Percentiles rank a stretch among this genome's conserved stretches.
Evolutionary conservation across 2,113 vertebrate genomes (phyloP).

Genomic region (Hyperopisus bebe): DNA sequence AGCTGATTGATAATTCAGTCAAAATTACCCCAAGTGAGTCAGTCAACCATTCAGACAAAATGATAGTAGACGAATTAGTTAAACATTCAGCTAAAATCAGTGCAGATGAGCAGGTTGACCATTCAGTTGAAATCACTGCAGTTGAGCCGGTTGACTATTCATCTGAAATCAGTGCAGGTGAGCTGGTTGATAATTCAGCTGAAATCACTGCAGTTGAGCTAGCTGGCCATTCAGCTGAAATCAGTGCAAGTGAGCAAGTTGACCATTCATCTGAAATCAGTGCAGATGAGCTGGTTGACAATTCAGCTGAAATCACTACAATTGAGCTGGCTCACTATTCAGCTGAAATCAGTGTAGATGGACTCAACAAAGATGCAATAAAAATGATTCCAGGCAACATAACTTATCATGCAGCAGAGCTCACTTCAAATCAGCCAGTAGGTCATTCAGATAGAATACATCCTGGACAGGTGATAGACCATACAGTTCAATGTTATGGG

Average conservation of each 20-base stretch:
- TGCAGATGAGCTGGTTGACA: accelerated
- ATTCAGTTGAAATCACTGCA: not conserved
- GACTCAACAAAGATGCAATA: not conserved
- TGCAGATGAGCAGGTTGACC: not conserved
- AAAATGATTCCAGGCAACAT: not conserved
- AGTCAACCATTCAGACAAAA: not conserved
- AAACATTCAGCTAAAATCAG: not conserved
- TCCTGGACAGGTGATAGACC: not conserved
- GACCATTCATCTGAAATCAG: not conserved
- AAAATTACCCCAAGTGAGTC: not conserved
- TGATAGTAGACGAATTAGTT: not conserved
- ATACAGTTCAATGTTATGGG: not conserved
- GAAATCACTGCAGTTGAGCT: not conserved
- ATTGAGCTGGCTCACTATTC: not conserved
- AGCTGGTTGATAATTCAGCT: not conserved
- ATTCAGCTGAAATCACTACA: not conserved
- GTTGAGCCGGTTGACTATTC: not conserved
- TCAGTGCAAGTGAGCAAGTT: not conserved
- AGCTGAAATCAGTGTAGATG: not conserved
- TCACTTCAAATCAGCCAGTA: not conserved
- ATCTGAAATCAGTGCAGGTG: not conserved
- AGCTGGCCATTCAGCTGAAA: not conserved
- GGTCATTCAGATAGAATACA: not conserved
- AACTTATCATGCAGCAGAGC: not conserved
- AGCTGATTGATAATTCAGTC: not conserved